Conservation (phyloP, 2,888 invertebrate genomes). For the Ochlodes sylvanus region DNA sequence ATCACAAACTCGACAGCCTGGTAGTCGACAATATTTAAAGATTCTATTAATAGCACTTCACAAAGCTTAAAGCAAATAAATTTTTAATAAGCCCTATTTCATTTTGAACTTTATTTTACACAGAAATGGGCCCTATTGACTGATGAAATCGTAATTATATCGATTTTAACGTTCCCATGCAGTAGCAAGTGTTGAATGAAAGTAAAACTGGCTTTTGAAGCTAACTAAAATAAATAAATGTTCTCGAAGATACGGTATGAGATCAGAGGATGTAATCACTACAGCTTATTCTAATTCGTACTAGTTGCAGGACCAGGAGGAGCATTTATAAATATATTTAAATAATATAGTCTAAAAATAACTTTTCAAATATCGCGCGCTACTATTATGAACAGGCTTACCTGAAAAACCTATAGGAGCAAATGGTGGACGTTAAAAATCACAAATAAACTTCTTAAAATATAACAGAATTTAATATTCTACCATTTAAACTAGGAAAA, state of each 20-base stretch:
- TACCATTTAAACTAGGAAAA: background rate
- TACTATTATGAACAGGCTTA: conserved; percentile 36
- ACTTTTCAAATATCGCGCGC: conserved; percentile 54
- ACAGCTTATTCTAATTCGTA: background rate
- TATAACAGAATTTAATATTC: background rate
- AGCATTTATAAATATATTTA: conserved; percentile 9
- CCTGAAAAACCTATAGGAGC: conserved; percentile 4
- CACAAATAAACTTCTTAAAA: conserved; percentile 15
- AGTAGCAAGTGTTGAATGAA: too few relatives aligned
- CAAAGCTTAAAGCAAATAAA: too few relatives aligned
- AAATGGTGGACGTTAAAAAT: background rate
- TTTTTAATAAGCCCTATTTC: too few relatives aligned
- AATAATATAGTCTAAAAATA: conserved; percentile 32
- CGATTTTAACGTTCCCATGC: too few relatives aligned
- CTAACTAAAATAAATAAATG: too few relatives aligned
- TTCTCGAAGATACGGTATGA: background rate
- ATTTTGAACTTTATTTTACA: too few relatives aligned
- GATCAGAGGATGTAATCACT: background rate
- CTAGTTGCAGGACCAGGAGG: background rate
- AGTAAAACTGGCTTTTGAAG: too few relatives aligned
- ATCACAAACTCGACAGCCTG: too few relatives aligned
- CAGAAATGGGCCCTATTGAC: too few relatives aligned
- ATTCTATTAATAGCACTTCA: too few relatives aligned
- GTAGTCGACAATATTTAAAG: too few relatives aligned
- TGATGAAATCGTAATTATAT: too few relatives aligned